Evolutionary conservation across 2,888 invertebrate species (phyloP).

Genomic region (Spisula solida): DNA sequence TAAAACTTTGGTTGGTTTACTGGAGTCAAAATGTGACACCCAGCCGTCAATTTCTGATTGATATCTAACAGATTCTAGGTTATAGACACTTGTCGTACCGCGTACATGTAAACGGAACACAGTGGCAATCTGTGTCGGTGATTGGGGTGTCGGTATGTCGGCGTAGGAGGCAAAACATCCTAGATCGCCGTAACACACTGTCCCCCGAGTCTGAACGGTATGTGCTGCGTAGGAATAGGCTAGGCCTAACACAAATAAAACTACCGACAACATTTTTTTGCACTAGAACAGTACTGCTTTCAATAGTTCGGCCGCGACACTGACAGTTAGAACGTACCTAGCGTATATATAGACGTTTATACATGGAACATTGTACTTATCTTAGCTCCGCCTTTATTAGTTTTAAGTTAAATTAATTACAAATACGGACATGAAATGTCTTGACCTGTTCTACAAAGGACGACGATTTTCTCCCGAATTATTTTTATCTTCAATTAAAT

Average conservation of each 20-base stretch:
- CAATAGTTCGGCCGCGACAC: background rate
- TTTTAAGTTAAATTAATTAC: background rate
- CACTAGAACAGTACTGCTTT: too few relatives aligned
- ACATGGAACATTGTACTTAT: background rate
- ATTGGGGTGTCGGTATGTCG: constrained; percentile 50
- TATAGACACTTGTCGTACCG: constrained; percentile 21
- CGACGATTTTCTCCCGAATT: too few relatives aligned
- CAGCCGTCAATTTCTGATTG: constrained; percentile 35
- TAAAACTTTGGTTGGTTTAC: constrained; percentile 57
- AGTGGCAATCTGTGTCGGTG: constrained; percentile 42
- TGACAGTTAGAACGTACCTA: background rate
- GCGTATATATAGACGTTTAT: background rate
- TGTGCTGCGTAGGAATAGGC: background rate
- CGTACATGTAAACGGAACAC: constrained; percentile 45
- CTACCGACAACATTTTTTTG: background rate
- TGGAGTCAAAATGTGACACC: constrained; percentile 49
- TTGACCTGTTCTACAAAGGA: too few relatives aligned
- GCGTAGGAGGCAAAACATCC: constrained; percentile 55
- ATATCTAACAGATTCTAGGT: constrained; percentile 32
- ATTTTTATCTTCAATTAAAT: too few relatives aligned
- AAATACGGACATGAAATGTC: background rate
- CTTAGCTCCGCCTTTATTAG: background rate
- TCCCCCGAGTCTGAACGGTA: constrained; percentile 31
- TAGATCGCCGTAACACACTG: constrained; percentile 54
- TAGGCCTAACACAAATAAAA: background rate